phyloP scores from a whole-genome alignment of 2,113 vertebrate genomes.

The Struthidea cinerea region DNA sequence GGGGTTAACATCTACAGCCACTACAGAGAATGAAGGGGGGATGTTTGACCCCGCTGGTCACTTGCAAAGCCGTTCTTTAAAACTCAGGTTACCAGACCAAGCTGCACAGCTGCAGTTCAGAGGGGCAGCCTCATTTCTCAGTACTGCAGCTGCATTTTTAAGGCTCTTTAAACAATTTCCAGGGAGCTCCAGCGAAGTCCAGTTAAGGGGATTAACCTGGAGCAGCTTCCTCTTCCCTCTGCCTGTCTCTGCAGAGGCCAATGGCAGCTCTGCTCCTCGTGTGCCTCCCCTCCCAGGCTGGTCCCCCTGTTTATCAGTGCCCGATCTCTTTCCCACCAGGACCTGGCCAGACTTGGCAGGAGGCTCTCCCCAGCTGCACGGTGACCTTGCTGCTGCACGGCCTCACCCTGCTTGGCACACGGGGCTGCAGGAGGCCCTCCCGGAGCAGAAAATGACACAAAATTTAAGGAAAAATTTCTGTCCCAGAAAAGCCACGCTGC shows the following conservation, averaged over 20 bases:
- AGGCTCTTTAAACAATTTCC: not conserved
- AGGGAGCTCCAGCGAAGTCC: not conserved
- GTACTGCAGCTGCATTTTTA: not conserved
- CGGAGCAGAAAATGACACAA: not conserved
- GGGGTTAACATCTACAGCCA: not conserved
- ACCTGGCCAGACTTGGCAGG: constrained; percentile 32
- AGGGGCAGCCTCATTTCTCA: not conserved
- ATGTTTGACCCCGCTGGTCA: accelerated
- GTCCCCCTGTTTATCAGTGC: not conserved
- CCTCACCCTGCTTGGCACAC: not conserved
- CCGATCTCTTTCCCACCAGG: not conserved
- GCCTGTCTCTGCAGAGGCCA: not conserved
- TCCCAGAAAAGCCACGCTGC: not conserved
- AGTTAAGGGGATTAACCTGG: not conserved
- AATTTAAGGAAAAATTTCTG: not conserved
- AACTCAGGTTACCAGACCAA: accelerated
- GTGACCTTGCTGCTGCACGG: constrained; percentile 32
- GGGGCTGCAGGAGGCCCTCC: not conserved
- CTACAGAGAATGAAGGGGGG: not conserved
- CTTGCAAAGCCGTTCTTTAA: accelerated
- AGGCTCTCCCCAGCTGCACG: not conserved
- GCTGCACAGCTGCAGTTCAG: not conserved
- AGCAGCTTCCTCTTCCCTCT: not conserved
- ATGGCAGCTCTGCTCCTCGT: not conserved
- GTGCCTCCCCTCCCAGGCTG: not conserved